Evolutionary conservation across 2,888 invertebrate genomes (phyloP).

Genomic region (Cylindroiulus punctatus): DNA sequence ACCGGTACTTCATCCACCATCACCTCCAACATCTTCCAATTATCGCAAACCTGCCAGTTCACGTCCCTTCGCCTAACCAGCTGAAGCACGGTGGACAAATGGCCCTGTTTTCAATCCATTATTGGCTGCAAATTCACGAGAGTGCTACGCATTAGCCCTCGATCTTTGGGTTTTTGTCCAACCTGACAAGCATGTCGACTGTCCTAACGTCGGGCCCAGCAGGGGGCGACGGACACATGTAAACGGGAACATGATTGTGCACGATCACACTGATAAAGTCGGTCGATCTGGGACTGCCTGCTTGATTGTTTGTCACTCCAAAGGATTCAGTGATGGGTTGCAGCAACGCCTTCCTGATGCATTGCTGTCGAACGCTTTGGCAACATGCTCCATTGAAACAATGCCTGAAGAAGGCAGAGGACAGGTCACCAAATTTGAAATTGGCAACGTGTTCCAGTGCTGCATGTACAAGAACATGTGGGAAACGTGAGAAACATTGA

Average conservation of each 20-base stretch:
- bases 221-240: background rate
- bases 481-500: too few species aligned
- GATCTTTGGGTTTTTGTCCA: background rate
- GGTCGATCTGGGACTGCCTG: background rate
- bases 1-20: background rate
- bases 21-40: conserved; percentile 3
- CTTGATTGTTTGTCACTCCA: conserved; percentile 30
- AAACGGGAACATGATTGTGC: background rate
- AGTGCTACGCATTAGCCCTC: conserved; percentile 29
- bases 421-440: too few species aligned
- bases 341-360: background rate
- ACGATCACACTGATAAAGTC: background rate
- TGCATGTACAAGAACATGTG: too few species aligned
- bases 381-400: too few species aligned
- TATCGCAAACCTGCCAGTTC: conserved; percentile 38
- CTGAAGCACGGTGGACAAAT: conserved; percentile 23
- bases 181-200: conserved; percentile 9
- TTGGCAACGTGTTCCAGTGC: too few species aligned
- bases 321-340: background rate
- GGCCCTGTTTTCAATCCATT: conserved; percentile 23
- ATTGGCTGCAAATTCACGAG: conserved; percentile 3
- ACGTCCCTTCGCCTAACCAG: background rate
- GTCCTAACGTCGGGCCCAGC: background rate
- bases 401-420: too few species aligned
- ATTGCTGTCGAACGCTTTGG: too few species aligned